Percentiles rank a stretch among this genome's conserved stretches.
These are phyloP conservation scores for Agonopterix heracliana DNA, from an alignment of 2,888 invertebrate species.

Conservation along the genomic window DNA sequence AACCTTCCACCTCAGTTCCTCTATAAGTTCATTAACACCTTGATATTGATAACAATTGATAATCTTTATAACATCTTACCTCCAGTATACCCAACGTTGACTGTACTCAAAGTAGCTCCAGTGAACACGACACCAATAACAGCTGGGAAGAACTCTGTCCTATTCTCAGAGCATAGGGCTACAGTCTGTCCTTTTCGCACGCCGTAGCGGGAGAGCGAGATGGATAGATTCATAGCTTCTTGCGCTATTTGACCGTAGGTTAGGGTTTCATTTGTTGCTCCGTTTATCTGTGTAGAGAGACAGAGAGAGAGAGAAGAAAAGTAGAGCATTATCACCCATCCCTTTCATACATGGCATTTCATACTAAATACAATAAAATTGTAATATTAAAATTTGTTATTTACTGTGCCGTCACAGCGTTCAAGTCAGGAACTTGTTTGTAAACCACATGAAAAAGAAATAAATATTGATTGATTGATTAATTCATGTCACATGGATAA, in stretches of 20 bases:
- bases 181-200: conserved; percentile 51
- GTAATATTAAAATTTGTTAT: background rate
- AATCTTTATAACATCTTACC: too few relatives aligned
- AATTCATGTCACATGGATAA: too few relatives aligned
- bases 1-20: too few relatives aligned
- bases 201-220: conserved; percentile 50
- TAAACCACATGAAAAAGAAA: too few relatives aligned
- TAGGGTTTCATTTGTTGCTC: conserved; percentile 33
- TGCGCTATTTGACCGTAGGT: conserved; percentile 41
- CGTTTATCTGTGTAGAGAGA: conserved; percentile 41
- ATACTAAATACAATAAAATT: too few relatives aligned
- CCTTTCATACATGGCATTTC: background rate
- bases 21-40: too few relatives aligned
- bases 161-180: conserved; percentile 50
- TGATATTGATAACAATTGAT: too few relatives aligned
- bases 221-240: conserved; percentile 46
- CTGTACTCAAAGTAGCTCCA: conserved; percentile 41
- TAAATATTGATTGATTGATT: too few relatives aligned
- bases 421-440: too few relatives aligned
- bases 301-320: conserved; percentile 12
- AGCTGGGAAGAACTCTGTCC: conserved; percentile 43
- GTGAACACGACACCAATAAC: conserved; percentile 37
- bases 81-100: conserved; percentile 40
- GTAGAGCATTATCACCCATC: background rate
- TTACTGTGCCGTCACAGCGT: too few relatives aligned